These are phyloP conservation scores for Calliscelio sp. DNA, from an alignment of 2,888 invertebrate genomes.

Conservation along the genomic window DNA sequence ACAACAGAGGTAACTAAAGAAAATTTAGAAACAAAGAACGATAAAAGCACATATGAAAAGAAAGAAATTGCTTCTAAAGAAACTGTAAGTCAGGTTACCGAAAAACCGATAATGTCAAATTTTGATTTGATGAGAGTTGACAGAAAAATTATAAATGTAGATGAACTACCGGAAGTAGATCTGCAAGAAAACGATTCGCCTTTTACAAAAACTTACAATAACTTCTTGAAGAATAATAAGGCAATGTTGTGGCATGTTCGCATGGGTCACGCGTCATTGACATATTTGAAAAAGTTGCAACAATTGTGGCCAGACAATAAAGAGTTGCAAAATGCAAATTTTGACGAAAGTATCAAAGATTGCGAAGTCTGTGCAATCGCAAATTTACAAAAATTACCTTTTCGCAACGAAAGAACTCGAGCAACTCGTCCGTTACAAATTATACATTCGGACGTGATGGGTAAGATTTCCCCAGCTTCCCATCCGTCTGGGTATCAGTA, in stretches of 20 bases:
- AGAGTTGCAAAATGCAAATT: constrained; percentile 1
- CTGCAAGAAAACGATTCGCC: constrained; percentile 25
- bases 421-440: constrained; percentile 70
- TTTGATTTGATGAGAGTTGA: constrained; percentile 21
- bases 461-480: constrained; percentile 65
- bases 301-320: constrained; percentile 1
- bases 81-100: too few relatives aligned
- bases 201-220: not conserved
- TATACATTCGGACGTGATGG: constrained; percentile 75
- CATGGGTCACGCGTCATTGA: constrained; percentile 73
- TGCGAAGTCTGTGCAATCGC: constrained; percentile 67
- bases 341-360: not conserved
- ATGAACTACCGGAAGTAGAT: constrained; percentile 36
- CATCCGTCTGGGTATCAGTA: constrained; percentile 68
- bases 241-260: constrained; percentile 76
- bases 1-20: too few relatives aligned
- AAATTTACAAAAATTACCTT: constrained; percentile 75
- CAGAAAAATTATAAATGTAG: constrained; percentile 39
- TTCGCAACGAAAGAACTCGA: constrained; percentile 52
- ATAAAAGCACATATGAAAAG: too few relatives aligned
- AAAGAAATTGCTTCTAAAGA: too few relatives aligned
- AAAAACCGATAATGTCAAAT: not conserved
- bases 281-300: constrained; percentile 50
- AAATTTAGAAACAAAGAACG: too few relatives aligned
- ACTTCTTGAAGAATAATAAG: constrained; percentile 37